These are phyloP conservation scores for Lemur catta DNA, from an alignment of 2,797 vertebrate genomes.

Conservation along the genomic window DNA sequence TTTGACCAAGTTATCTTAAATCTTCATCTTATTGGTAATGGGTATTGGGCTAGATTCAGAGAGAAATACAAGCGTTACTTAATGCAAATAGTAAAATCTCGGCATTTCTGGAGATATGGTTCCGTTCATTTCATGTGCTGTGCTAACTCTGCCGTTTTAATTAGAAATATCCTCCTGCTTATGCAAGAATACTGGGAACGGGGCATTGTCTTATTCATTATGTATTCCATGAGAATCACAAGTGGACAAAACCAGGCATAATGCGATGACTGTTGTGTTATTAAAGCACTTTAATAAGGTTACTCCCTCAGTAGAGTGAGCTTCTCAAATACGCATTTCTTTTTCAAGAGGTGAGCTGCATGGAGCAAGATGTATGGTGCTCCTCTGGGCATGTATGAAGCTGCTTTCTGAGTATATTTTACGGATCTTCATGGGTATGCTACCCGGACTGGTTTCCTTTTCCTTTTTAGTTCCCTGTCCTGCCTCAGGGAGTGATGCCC, in stretches of 20 bases:
- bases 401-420: background rate
- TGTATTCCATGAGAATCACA: constrained; percentile 79
- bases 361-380: background rate
- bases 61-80: constrained; percentile 85
- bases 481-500: constrained; percentile 46
- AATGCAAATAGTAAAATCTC: constrained; percentile 86
- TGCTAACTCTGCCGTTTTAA: constrained; percentile 83
- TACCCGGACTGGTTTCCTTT: background rate
- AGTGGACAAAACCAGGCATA: constrained; percentile 81
- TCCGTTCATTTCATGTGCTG: constrained; percentile 80
- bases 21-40: constrained; percentile 85
- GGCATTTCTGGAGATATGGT: constrained; percentile 81
- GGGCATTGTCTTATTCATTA: constrained; percentile 81
- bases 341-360: constrained; percentile 31
- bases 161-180: constrained; percentile 84
- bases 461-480: constrained; percentile 31
- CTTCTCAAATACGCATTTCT: constrained; percentile 75
- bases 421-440: background rate
- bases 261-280: constrained; percentile 81
- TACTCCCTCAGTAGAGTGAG: constrained; percentile 72
- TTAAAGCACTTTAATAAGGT: constrained; percentile 83
- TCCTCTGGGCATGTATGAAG: background rate
- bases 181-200: constrained; percentile 79
- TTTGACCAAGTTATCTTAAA: constrained; percentile 85
- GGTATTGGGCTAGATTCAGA: constrained; percentile 78